phyloP scores from a whole-genome alignment of 2,888 invertebrate genomes.

The Rotaria sp. region DNA sequence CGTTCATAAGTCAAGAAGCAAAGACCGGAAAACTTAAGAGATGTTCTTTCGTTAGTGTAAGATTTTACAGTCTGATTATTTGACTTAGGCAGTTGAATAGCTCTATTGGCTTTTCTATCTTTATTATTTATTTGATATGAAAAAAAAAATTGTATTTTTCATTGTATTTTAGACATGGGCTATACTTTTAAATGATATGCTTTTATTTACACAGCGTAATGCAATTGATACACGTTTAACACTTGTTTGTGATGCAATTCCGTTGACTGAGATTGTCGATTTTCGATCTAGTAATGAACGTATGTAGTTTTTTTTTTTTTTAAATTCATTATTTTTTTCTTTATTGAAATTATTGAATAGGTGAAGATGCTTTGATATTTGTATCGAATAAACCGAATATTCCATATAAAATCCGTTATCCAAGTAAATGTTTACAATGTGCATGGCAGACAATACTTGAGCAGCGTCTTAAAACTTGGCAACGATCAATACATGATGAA shows the following conservation, averaged over 20 bases:
- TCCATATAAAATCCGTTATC: constrained; percentile 19
- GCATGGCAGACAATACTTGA: constrained; percentile 9
- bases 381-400: neutral
- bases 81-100: too few species aligned
- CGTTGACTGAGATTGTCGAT: neutral
- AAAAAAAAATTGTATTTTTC: neutral
- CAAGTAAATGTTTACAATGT: constrained; percentile 23
- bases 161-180: neutral
- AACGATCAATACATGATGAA: neutral
- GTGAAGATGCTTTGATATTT: neutral
- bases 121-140: too few species aligned
- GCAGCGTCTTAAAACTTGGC: constrained; percentile 7
- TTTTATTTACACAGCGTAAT: neutral
- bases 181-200: neutral
- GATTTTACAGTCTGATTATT: too few species aligned
- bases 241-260: neutral
- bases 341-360: neutral
- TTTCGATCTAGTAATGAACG: constrained; percentile 1
- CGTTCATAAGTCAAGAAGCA: too few species aligned
- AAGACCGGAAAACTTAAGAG: too few species aligned
- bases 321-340: neutral
- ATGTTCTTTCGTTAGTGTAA: too few species aligned
- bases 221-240: neutral
- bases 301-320: neutral
- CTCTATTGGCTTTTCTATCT: too few species aligned